Evolutionary conservation across 2,888 invertebrate genomes (phyloP), one percentile per base, ranked within the genome.

Genomic region (Patella pellucida): DNA sequence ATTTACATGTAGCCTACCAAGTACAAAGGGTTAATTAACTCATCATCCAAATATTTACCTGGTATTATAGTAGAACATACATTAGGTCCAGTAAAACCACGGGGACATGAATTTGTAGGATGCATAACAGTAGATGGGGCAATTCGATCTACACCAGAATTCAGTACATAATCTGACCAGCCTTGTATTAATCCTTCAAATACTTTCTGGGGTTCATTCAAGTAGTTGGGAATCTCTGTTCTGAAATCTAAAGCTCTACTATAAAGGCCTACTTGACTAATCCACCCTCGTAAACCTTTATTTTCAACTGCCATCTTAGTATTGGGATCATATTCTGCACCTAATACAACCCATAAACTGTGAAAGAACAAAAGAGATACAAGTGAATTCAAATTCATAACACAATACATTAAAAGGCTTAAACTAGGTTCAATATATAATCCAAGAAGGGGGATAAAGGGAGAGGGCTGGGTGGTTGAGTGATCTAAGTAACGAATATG

Each of bases 231-330:
- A n/a, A 85, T 81, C 56, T 85, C 85, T 16, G 54, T 76, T 16
- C 72, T 71, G 51, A 84, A 85, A 19, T 74, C 52, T 4, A 88
- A 78, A 15, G 68, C 75, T 11, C 84, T 74, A 31, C 76, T 84
- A 76, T 86, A 88, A 54, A 84, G 76, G 69, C 84, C 83, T 16
- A 87, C 76, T 76, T 85, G 85, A 72, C 86, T 86, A 56, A 88
- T 69, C 78, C 82, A 85, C 9, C 88, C 87, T 69, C 81, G 79
- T 76, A 87, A 88, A 27, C 84, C 86, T 50, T 81, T 51, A 14
- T 74, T 77, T 23, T 56, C 77, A 11, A 70, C 73, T 27, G 80
- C 77, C 52, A 56, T 75, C n/a, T 79, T 76, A 1, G 72, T 69
- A 7, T 51, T 56, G 11, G 76, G 72, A 73, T 86, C 78, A 77